Evolutionary conservation across 1,140 invertebrate species (phyloP).

Genomic region (Drosophila tani): DNA sequence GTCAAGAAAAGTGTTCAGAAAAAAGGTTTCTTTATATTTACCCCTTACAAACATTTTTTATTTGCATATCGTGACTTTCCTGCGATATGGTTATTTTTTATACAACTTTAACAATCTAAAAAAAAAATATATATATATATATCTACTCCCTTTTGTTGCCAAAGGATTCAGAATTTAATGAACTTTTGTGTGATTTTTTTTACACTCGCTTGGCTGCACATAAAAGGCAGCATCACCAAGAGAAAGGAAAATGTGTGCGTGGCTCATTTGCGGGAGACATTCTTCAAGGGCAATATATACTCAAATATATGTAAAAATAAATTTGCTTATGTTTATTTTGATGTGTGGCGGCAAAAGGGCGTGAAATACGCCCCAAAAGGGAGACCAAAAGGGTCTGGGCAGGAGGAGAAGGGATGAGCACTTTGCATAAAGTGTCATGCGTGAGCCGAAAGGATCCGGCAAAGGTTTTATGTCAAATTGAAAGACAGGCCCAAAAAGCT

Average conservation of each 20-base stretch:
- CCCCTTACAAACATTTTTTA: neutral
- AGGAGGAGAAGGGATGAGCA: constrained; percentile 26
- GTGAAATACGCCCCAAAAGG: constrained; percentile 57
- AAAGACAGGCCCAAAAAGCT: constrained; percentile 59
- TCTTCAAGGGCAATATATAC: constrained; percentile 21
- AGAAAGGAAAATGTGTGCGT: constrained; percentile 21
- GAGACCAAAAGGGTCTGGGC: neutral
- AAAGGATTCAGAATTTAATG: constrained; percentile 74
- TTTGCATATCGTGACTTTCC: constrained; percentile 1
- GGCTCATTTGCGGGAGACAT: constrained; percentile 60
- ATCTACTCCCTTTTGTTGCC: constrained; percentile 40
- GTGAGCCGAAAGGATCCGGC: constrained; percentile 44
- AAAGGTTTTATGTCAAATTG: constrained; percentile 82
- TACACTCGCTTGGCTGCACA: constrained; percentile 62
- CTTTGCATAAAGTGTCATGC: constrained; percentile 75
- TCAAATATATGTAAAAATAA: constrained; percentile 23
- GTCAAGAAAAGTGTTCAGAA: neutral
- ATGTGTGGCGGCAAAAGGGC: constrained; percentile 74
- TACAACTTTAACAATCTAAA: constrained; percentile 27
- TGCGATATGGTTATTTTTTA: neutral
- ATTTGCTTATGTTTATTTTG: constrained; percentile 66
- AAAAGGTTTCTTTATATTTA: constrained; percentile 3
- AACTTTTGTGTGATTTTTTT: constrained; percentile 58
- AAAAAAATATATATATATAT: constrained; percentile 23
- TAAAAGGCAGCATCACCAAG: constrained; percentile 51